phyloP scores from a whole-genome alignment of 64 coral and sea anemone species.

The Hydrozoanthus tunicans region DNA sequence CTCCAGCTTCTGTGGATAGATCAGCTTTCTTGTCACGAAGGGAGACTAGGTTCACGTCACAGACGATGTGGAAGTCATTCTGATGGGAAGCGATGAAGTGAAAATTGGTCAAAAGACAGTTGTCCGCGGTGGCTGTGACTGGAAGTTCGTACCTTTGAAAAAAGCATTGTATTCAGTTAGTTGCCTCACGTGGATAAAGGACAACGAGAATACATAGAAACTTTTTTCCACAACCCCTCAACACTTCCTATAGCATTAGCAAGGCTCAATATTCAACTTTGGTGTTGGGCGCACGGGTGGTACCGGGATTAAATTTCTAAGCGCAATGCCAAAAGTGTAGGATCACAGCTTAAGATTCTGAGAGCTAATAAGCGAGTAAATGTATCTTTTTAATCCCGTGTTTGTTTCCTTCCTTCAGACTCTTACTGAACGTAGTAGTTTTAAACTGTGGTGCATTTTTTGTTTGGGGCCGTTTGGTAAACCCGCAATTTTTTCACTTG shows the following conservation, averaged over 20 bases:
- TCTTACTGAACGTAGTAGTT: no score
- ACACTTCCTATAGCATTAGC: not conserved
- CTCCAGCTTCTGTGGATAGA: slow-evolving; percentile 50
- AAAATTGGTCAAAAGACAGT: slow-evolving; percentile 86
- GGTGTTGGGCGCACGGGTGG: no score
- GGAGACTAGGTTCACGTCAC: slow-evolving; percentile 51
- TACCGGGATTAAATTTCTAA: no score
- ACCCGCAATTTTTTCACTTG: no score
- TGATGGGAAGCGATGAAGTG: slow-evolving; percentile 88
- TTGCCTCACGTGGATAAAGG: not conserved
- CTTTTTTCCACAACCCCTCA: not conserved
- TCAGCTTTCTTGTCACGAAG: slow-evolving; percentile 61
- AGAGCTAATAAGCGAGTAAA: no score
- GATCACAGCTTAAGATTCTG: no score
- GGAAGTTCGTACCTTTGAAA: slow-evolving; percentile 71
- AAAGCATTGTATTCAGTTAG: not conserved
- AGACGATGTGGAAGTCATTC: slow-evolving; percentile 90
- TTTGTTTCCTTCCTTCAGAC: no score
- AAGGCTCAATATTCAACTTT: no score
- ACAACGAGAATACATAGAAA: not conserved
- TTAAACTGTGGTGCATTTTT: no score
- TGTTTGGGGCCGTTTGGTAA: no score
- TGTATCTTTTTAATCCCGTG: no score
- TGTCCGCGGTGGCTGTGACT: slow-evolving; percentile 89
- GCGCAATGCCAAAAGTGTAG: no score